Conservation (phyloP, 2,888 invertebrate species). For the Auanema freiburgensis region DNA sequence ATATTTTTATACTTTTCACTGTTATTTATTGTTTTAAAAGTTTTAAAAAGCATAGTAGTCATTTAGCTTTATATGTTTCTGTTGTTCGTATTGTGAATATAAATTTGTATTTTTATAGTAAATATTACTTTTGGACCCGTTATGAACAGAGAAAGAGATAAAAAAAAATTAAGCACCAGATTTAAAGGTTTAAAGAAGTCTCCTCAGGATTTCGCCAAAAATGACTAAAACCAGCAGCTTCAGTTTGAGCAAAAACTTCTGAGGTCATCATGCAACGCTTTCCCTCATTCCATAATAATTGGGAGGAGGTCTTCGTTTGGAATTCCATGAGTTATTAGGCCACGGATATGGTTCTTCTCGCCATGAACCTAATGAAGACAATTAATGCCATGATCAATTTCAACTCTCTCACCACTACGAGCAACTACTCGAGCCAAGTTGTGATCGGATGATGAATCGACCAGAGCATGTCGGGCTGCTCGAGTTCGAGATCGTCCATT, state of each 20-base stretch:
- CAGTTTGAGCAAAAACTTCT: not conserved
- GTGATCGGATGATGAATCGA: constrained; percentile 45
- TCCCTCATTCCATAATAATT: constrained; percentile 20
- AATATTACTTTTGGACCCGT: too few relatives aligned
- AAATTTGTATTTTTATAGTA: too few relatives aligned
- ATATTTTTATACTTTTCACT: not conserved
- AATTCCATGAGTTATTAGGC: constrained; percentile 19
- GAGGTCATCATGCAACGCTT: constrained; percentile 14
- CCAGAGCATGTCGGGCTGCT: constrained; percentile 27
- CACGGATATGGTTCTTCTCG: constrained; percentile 12
- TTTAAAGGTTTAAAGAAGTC: too few relatives aligned
- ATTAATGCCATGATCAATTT: not conserved
- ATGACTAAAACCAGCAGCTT: too few relatives aligned
- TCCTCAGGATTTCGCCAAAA: too few relatives aligned
- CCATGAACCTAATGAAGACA: constrained; percentile 21
- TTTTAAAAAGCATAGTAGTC: not conserved
- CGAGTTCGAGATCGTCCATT: constrained; percentile 23
- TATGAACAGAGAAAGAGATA: too few relatives aligned
- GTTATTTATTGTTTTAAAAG: not conserved
- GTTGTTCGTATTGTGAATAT: too few relatives aligned
- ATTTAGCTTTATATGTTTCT: too few relatives aligned
- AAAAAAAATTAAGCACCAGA: too few relatives aligned
- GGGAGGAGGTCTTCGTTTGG: constrained; percentile 15
- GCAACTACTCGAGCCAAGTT: constrained; percentile 35
- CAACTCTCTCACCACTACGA: constrained; percentile 5